Percentiles rank a stretch among this genome's conserved stretches.
These are phyloP conservation scores for Blennius ocellaris DNA, from an alignment of 2,113 vertebrate genomes.

Conservation along the genomic window DNA sequence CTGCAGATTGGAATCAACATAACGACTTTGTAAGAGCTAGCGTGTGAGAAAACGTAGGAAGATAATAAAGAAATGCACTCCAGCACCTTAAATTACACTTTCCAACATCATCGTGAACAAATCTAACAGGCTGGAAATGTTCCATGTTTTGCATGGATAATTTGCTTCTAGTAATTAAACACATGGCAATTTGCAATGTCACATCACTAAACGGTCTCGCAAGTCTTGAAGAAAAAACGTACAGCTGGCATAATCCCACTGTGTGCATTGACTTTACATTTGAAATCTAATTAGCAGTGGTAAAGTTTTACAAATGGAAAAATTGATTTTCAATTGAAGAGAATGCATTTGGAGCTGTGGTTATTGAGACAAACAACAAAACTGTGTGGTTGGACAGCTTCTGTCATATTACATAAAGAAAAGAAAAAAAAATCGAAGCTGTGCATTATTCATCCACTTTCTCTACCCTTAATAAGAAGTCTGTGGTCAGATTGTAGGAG, in stretches of 20 bases:
- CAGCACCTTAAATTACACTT: not conserved
- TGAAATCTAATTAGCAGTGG: not conserved
- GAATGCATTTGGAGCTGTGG: not conserved
- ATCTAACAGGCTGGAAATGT: no score
- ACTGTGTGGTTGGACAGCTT: no score
- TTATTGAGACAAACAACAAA: not conserved
- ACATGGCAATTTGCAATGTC: no score
- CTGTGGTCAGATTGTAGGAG: no score
- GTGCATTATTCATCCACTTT: no score
- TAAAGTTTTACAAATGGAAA: not conserved
- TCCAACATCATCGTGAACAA: not conserved
- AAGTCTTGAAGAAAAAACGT: no score
- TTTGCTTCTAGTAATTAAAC: no score
- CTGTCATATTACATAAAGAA: no score
- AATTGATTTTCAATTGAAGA: not conserved
- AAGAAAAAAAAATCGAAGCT: no score
- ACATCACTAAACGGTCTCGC: no score
- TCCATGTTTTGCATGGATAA: no score
- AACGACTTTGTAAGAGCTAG: not conserved
- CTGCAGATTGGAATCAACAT: not conserved
- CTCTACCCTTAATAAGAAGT: no score
- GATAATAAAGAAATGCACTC: not conserved
- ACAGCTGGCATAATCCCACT: not conserved
- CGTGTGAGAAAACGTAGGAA: not conserved
- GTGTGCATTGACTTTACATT: not conserved